Evolutionary conservation across 2,888 invertebrate species (phyloP).

Genomic region (Laspeyria flexula): DNA sequence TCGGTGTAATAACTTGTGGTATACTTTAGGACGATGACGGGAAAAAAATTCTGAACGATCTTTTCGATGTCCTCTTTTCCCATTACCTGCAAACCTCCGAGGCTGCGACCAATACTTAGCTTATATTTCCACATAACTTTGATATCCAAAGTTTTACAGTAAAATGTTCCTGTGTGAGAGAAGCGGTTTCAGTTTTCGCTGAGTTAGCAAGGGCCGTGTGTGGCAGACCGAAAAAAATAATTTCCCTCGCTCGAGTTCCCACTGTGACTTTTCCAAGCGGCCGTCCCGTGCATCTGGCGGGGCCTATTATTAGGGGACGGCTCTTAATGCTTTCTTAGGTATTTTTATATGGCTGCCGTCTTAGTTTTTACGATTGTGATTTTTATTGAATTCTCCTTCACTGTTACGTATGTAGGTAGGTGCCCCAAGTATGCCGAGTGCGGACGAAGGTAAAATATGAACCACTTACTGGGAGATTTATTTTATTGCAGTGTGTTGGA

Average conservation of each 20-base stretch:
- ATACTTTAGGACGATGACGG: not conserved
- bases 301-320: slow-evolving; percentile 84
- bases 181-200: slow-evolving; percentile 73
- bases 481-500: slow-evolving; percentile 75
- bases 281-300: slow-evolving; percentile 85
- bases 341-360: slow-evolving; percentile 82
- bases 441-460: slow-evolving; percentile 80
- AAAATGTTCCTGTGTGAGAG: slow-evolving; percentile 65
- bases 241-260: slow-evolving; percentile 82
- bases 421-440: slow-evolving; percentile 66
- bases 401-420: slow-evolving; percentile 61
- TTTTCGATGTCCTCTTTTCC: not conserved
- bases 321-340: slow-evolving; percentile 83
- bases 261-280: slow-evolving; percentile 83
- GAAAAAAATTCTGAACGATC: not conserved
- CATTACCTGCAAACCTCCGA: not conserved
- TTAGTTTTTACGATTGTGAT: slow-evolving; percentile 85
- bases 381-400: slow-evolving; percentile 79
- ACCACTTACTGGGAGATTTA: slow-evolving; percentile 76
- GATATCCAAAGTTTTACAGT: slow-evolving; percentile 50
- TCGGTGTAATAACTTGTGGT: no score
- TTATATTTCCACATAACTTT: slow-evolving; percentile 40
- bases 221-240: slow-evolving; percentile 86
- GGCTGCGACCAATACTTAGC: not conserved
- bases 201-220: slow-evolving; percentile 83